Evolutionary conservation across 2,797 vertebrate genomes (phyloP), one percentile per base, ranked within the genome.

Genomic region (Sardinella longiceps): DNA sequence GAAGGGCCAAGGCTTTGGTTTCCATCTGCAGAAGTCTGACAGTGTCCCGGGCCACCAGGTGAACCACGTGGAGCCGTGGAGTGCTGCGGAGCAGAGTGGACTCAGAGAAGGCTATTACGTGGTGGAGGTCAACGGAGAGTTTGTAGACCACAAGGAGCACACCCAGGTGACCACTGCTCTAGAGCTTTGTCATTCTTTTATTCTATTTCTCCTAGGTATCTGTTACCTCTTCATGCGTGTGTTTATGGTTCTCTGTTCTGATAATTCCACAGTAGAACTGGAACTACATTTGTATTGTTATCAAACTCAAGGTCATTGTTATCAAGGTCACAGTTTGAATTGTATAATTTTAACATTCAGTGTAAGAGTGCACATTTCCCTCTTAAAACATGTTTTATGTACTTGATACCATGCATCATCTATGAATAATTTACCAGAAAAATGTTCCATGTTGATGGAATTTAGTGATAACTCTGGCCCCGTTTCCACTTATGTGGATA

Each of bases 91-190:
- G 90, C 90, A 87, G 70, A 93, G 95, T 2, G 98, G 97, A 11
- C 94, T 99, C 51, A 93, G 66, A 86, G 93, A 95, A 0, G 96
- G 97, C 51, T 97, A 98, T 90, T 85, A 92, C n/a, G 92, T 99
- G 53, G 94, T 99, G 53, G 97, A 97, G 85, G 96, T 99, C 91
- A 99, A 99, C 1, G 94, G 94, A 66, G 92, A 94, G 4, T 92
- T 93, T 0, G 96, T 98, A 87, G 94, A 94, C 63, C 86, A 94
- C 90, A 90, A 88, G 91, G 95, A 95, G 83, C 95, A 96, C 86
- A 43, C 1, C 18, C 70, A 77, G 70, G 70, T 70, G 30, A 30
- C 63, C 63, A 28, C 56, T 25, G 10, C 56, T 5, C 6, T 56
- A 56, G 5, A 25, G 23, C n/a, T 58, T 23, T 25, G 56, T 1